phyloP scores from a whole-genome alignment of 2,888 invertebrate genomes.

The Zele albiditarsus region DNA sequence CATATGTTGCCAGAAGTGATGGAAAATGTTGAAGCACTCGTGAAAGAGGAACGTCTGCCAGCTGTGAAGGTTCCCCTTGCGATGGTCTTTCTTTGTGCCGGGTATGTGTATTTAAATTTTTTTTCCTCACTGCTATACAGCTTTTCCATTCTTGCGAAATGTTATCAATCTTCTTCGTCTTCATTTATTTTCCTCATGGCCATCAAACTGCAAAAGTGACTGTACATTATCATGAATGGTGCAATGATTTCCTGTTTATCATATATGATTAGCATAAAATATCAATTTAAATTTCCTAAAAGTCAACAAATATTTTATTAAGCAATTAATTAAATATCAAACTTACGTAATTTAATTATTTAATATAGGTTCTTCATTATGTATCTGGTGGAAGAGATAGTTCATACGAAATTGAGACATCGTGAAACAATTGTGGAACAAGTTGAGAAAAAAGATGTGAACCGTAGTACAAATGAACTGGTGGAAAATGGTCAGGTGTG shows the following conservation, averaged over 20 bases:
- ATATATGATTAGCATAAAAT: background rate
- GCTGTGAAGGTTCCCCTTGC: conserved; percentile 79
- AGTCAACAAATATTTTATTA: background rate
- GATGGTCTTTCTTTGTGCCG: conserved; percentile 80
- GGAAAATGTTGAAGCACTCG: conserved; percentile 79
- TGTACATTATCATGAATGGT: background rate
- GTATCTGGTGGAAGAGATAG: conserved; percentile 83
- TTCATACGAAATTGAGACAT: conserved; percentile 79
- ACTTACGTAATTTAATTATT: background rate
- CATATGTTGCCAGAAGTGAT: conserved; percentile 87
- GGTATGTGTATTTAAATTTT: conserved; percentile 58
- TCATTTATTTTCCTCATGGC: background rate
- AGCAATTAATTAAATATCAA: background rate
- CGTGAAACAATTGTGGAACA: conserved; percentile 51
- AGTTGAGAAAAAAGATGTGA: conserved; percentile 56
- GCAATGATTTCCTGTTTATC: background rate
- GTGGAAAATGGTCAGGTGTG: conserved; percentile 61
- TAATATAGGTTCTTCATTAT: conserved; percentile 66
- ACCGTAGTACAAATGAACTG: conserved; percentile 65
- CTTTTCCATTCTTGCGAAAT: background rate
- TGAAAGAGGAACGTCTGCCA: conserved; percentile 72
- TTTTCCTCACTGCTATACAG: background rate
- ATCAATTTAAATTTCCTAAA: background rate
- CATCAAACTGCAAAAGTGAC: background rate
- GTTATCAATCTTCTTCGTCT: background rate